phyloP scores from a whole-genome alignment of 2,113 vertebrate species.

The Cheirogaleus medius region DNA sequence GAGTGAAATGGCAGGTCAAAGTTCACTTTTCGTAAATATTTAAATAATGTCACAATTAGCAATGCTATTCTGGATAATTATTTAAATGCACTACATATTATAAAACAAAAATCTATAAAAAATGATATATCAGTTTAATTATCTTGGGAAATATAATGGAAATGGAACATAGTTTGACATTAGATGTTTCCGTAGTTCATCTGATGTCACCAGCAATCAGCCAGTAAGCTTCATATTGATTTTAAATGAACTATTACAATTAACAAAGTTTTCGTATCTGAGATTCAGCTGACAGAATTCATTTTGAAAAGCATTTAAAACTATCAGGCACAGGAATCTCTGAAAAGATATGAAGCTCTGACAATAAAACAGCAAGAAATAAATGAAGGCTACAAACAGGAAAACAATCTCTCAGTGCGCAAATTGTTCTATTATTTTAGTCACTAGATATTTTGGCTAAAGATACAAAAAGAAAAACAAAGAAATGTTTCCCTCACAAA shows the following conservation, averaged over 20 bases:
- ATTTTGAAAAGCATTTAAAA: constrained; percentile 33
- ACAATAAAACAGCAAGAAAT: background rate
- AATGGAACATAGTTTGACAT: background rate
- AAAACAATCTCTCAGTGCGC: background rate
- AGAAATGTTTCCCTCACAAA: background rate
- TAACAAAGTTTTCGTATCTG: background rate
- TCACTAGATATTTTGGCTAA: background rate
- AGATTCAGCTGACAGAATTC: background rate
- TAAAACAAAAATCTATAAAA: constrained; percentile 54
- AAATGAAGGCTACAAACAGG: background rate
- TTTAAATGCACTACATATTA: background rate
- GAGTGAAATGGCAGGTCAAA: constrained; percentile 65
- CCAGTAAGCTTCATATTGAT: constrained; percentile 1
- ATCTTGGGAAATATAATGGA: background rate
- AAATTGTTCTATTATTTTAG: background rate
- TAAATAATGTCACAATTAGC: constrained; percentile 66
- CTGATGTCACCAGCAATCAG: background rate
- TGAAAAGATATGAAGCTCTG: background rate
- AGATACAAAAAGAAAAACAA: constrained; percentile 11
- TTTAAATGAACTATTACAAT: background rate
- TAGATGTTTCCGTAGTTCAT: background rate
- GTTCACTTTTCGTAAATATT: constrained; percentile 79
- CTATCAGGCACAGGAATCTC: background rate
- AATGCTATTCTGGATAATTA: constrained; percentile 31
- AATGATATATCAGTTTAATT: background rate